A percentile compares a stretch with the other conserved stretches of the same genome.
Conservation (phyloP, 2,888 invertebrate genomes). For the Lithodes maja region DNA sequence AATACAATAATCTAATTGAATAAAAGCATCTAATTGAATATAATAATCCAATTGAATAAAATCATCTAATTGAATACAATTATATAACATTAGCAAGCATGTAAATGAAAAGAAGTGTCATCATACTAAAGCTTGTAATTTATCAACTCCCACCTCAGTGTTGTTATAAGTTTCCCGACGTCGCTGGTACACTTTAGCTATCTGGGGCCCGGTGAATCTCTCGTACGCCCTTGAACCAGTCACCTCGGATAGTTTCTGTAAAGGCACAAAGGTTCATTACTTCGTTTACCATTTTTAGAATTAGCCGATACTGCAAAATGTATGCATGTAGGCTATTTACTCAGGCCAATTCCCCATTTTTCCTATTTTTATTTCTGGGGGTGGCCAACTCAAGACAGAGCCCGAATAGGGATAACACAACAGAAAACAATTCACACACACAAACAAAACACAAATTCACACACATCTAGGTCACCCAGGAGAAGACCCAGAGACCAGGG, state of each 20-base stretch:
- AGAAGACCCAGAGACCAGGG: no score
- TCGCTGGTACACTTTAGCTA: constrained; percentile 88
- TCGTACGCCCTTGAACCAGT: constrained; percentile 93
- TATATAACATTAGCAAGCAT: background rate
- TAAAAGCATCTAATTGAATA: background rate
- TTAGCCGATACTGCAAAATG: no score
- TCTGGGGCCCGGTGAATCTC: constrained; percentile 95
- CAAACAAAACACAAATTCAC: no score
- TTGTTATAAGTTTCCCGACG: constrained; percentile 83
- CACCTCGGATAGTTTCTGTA: constrained; percentile 83
- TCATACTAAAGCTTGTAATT: background rate
- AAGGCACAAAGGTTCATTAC: constrained; percentile 54
- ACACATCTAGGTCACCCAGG: no score
- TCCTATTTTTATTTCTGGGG: no score
- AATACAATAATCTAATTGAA: no score
- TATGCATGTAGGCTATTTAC: no score
- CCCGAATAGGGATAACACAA: no score
- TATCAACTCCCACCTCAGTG: constrained; percentile 80
- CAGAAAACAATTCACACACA: no score
- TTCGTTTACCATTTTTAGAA: no score
- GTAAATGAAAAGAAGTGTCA: background rate
- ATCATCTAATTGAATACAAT: background rate
- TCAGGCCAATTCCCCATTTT: no score
- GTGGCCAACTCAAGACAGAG: no score
- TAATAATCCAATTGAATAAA: background rate